Percentiles rank a stretch among this genome's conserved stretches.
Conservation (phyloP, 2,797 vertebrate species). For the Sebastes vulpes region DNA sequence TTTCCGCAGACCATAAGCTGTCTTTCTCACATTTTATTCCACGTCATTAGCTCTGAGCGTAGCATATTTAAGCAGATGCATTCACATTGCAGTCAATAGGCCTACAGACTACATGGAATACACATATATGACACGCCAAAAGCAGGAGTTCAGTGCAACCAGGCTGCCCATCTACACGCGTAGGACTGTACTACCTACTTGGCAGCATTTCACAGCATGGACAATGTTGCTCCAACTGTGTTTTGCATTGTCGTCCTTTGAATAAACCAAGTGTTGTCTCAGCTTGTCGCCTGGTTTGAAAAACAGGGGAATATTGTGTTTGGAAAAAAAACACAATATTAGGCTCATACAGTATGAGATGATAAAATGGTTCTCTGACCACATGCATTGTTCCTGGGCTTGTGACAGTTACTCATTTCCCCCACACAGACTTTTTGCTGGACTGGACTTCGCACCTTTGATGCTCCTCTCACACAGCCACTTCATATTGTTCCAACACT, state of each 20-base stretch:
- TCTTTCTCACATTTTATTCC: too few species aligned
- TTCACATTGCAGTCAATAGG: neutral
- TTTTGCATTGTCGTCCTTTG: neutral
- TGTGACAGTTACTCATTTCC: neutral
- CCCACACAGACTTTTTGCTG: neutral
- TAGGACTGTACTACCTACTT: neutral
- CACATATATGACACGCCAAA: neutral
- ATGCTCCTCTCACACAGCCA: neutral
- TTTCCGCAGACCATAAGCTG: too few species aligned
- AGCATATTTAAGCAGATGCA: too few species aligned
- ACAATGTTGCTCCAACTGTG: neutral
- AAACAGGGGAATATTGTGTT: neutral
- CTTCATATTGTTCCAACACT: neutral
- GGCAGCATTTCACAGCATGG: conserved; percentile 6
- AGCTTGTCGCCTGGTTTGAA: neutral
- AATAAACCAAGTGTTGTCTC: neutral
- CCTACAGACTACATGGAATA: neutral
- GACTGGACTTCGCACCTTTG: neutral
- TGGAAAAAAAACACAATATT: neutral
- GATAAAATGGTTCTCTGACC: conserved; percentile 3
- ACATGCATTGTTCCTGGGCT: neutral
- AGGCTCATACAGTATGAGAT: neutral
- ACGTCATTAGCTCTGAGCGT: too few species aligned
- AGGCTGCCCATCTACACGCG: neutral
- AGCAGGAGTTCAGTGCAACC: neutral